Conservation (phyloP, 23 tunicate genomes). For the Aplidium turbinatum region DNA sequence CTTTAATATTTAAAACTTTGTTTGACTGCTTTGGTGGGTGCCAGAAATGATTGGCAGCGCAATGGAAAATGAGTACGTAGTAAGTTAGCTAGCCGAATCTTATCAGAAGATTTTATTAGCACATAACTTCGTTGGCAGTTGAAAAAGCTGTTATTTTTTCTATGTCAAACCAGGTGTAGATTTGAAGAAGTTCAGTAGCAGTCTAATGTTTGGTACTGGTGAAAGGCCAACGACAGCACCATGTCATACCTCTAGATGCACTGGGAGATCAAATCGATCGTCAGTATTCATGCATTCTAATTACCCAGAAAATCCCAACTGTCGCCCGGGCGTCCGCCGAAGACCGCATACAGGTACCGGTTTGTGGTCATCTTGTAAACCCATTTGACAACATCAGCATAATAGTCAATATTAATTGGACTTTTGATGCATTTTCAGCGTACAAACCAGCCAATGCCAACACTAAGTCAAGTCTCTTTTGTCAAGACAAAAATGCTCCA, state of each 20-base stretch:
- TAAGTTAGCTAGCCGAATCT: too few species aligned
- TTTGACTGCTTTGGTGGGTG: too few species aligned
- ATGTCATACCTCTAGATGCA: constrained; percentile 14
- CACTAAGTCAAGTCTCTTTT: constrained; percentile 33
- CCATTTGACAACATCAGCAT: background rate
- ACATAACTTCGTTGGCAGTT: too few species aligned
- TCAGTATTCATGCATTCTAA: constrained; percentile 17
- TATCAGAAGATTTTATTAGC: too few species aligned
- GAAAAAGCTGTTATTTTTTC: too few species aligned
- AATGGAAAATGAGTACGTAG: too few species aligned
- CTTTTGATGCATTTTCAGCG: constrained; percentile 14
- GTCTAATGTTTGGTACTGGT: constrained; percentile 22
- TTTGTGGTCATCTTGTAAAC: background rate
- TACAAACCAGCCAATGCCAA: constrained; percentile 54
- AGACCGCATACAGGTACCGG: constrained; percentile 3
- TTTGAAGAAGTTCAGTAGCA: constrained; percentile 27
- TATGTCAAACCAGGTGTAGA: too few species aligned
- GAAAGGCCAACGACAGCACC: constrained; percentile 8
- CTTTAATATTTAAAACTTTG: too few species aligned
- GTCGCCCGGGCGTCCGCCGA: constrained; percentile 25
- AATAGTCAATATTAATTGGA: background rate
- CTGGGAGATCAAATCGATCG: constrained; percentile 11
- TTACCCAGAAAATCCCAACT: constrained; percentile 21
- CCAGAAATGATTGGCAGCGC: too few species aligned
- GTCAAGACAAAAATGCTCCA: background rate